phyloP scores from a whole-genome alignment of 2,888 invertebrate genomes.

The Xylota segnis region DNA sequence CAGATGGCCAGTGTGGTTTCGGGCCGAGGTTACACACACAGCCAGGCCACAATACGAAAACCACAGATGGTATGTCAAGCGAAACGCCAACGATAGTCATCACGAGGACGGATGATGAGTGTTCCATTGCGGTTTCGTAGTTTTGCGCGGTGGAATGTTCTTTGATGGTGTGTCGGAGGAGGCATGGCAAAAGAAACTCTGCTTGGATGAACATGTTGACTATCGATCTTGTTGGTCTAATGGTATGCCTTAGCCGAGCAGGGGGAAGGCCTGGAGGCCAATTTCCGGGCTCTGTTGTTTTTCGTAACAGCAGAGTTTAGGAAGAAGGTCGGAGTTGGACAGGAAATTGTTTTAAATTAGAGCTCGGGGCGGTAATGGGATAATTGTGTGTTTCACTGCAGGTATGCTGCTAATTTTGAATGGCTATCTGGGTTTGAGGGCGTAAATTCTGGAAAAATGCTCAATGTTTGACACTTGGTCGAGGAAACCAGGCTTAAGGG shows the following conservation, averaged over 20 bases:
- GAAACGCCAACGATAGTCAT: conserved; percentile 41
- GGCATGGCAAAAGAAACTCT: conserved; percentile 40
- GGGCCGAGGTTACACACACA: conserved; percentile 10
- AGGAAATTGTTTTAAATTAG: conserved; percentile 13
- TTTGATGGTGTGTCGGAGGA: conserved; percentile 66
- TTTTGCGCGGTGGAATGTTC: conserved; percentile 71
- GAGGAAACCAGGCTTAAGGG: not conserved
- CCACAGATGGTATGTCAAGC: conserved; percentile 72
- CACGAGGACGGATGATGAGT: conserved; percentile 41
- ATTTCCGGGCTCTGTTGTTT: conserved; percentile 56
- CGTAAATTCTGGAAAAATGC: too few species aligned
- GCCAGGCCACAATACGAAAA: conserved; percentile 34
- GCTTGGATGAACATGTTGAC: conserved; percentile 41
- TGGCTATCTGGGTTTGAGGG: too few species aligned
- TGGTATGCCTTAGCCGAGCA: conserved; percentile 41
- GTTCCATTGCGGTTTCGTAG: conserved; percentile 72
- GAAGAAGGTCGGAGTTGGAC: conserved; percentile 4
- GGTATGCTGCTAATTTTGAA: not conserved
- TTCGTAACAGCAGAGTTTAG: conserved; percentile 42
- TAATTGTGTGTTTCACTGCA: not conserved
- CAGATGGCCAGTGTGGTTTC: conserved; percentile 69
- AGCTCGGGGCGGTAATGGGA: not conserved
- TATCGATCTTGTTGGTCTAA: conserved; percentile 50
- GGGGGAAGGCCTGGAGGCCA: conserved; percentile 29
- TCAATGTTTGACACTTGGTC: too few species aligned